Base-by-base conservation (phyloP, 2,113 vertebrate species). In the Procapra przewalskii region DNA sequence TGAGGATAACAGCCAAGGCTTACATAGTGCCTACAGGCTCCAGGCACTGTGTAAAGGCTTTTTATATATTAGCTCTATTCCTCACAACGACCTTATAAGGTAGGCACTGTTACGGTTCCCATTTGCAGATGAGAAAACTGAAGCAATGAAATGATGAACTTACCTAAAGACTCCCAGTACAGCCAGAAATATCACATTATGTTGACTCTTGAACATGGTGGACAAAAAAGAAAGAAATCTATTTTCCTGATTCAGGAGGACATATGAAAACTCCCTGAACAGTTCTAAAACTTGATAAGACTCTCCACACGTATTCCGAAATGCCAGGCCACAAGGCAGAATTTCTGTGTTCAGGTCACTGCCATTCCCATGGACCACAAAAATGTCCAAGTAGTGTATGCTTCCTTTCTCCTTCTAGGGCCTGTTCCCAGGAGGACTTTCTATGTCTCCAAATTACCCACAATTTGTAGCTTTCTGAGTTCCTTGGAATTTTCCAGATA, bases 401-500 rank as follows among this genome's bases (percentile, higher is more conserved):
- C 12, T 91, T 48, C 85, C 86, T 81, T 90, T 85, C 67, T 71
- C 62, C 77, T 52, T 87, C 29, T 36, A 50, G n/a, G 5, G 45
- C 50, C 62, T 54, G 8, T 43, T 43, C 27, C 52, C 71, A 3
- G 12, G 84, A 50, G 55, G 36, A 10, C n/a, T 9, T 83, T 6
- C 25, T 12, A 27, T 10, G 6, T 86, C 90, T 91, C 57, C 36
- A 94, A 36, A 45, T 2, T 85, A 52, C 52, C 45, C 67, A 91
- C 6, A 81, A 21, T 23, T 27, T 50, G 48, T 23, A 90, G 60
- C 60, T 91, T 95, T 84, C 84, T 88, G 16, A 90, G 25, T n/a
- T 64, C 12, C 45, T 77, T 86, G 60, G 55, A 89, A 67, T 86
- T 91, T 57, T 89, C 95, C 13, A 43, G 50, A 40, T 93, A 62